These are phyloP conservation scores for Iselma pallidipennis DNA, from an alignment of 2,888 invertebrate genomes.

Conservation along the genomic window DNA sequence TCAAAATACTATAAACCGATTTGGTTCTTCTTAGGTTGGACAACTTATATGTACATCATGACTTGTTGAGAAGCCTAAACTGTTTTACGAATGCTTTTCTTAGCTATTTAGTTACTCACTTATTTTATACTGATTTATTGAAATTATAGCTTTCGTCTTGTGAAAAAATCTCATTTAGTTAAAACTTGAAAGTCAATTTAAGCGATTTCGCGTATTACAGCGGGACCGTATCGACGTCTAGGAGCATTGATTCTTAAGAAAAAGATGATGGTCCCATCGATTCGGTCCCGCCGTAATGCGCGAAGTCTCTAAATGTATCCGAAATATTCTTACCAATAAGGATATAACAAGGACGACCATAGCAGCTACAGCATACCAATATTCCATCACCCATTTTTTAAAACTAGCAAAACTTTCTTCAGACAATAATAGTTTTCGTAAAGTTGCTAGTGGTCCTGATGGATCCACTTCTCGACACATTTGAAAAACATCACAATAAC, in stretches of 20 bases:
- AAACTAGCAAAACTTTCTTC: conserved; percentile 90
- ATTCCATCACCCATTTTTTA: conserved; percentile 82
- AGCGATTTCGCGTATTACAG: too few species aligned
- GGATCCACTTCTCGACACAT: conserved; percentile 91
- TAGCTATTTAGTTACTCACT: too few species aligned
- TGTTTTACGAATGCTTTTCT: too few species aligned
- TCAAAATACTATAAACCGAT: too few species aligned
- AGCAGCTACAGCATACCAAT: conserved; percentile 89
- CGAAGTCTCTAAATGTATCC: too few species aligned
- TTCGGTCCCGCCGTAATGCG: too few species aligned
- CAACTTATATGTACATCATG: too few species aligned
- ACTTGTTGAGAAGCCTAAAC: too few species aligned
- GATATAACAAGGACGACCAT: conserved; percentile 75
- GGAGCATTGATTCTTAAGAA: too few species aligned
- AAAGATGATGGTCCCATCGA: too few species aligned
- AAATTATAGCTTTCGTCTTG: conserved; percentile 3
- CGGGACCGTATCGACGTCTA: too few species aligned
- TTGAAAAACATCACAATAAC: conserved; percentile 75
- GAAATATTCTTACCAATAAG: conserved; percentile 84
- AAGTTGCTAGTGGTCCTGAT: conserved; percentile 87
- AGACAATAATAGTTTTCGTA: conserved; percentile 82
- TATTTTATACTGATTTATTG: not conserved
- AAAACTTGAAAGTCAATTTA: not conserved
- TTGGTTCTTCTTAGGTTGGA: too few species aligned
- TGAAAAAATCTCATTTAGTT: not conserved